phyloP scores from a whole-genome alignment of 2,797 vertebrate species.

The Forpus xanthops region DNA sequence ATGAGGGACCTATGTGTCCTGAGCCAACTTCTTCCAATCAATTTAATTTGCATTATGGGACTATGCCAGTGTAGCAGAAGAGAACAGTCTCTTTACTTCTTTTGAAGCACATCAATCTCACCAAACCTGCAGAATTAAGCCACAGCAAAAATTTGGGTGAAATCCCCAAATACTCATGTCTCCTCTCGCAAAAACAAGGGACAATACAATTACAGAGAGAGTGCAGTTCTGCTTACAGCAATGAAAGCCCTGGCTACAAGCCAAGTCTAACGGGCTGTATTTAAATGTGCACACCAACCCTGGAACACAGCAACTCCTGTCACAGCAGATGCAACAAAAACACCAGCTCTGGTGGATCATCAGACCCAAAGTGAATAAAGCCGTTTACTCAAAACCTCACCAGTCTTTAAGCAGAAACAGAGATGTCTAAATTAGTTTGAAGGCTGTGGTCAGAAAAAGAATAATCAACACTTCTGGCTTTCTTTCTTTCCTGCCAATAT shows the following conservation, averaged over 20 bases:
- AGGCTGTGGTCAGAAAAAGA: not conserved
- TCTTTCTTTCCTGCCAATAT: not conserved
- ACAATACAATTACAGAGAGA: not conserved
- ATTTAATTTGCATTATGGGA: not conserved
- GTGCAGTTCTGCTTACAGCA: not conserved
- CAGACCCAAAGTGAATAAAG: rapidly evolving
- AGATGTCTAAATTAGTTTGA: not conserved
- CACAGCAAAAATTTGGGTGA: not conserved
- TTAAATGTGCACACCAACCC: not conserved
- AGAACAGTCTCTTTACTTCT: not conserved
- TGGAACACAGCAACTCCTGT: not conserved
- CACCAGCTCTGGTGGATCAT: rapidly evolving
- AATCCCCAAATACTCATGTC: not conserved
- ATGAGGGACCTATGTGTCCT: not conserved
- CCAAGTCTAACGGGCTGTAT: not conserved
- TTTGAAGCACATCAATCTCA: not conserved
- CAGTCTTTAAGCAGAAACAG: not conserved
- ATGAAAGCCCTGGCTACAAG: not conserved
- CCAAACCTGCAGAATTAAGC: not conserved
- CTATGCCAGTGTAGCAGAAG: not conserved
- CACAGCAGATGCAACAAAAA: not conserved
- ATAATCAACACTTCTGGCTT: not conserved
- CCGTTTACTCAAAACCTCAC: not conserved
- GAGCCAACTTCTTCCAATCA: constrained; percentile 8
- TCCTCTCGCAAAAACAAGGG: not conserved